Evolutionary conservation across 2,888 invertebrate genomes (phyloP).

Genomic region (Nomada ferruginata): DNA sequence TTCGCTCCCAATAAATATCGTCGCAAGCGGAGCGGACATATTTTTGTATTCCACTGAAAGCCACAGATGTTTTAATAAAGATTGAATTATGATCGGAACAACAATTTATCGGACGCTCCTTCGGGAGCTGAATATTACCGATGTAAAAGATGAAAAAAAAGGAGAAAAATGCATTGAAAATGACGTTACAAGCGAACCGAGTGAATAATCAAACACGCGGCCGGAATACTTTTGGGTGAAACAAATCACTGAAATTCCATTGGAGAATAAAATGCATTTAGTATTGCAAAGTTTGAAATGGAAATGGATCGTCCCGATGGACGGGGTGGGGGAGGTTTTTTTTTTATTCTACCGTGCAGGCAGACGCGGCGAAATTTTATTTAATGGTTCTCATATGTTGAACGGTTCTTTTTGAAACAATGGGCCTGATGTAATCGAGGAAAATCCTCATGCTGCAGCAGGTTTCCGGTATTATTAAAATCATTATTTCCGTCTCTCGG

Average conservation of each 20-base stretch:
- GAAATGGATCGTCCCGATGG: constrained; percentile 62
- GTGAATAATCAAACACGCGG: constrained; percentile 53
- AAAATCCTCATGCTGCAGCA: constrained; percentile 41
- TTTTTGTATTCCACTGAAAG: background rate
- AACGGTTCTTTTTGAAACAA: constrained; percentile 56
- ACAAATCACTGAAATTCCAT: constrained; percentile 55
- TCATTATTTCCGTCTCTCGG: constrained; percentile 68
- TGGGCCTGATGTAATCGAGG: constrained; percentile 53
- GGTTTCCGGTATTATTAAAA: constrained; percentile 68
- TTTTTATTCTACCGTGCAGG: constrained; percentile 18
- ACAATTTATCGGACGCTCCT: constrained; percentile 11
- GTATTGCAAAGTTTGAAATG: constrained; percentile 41
- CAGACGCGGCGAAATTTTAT: constrained; percentile 53
- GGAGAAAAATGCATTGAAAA: constrained; percentile 11
- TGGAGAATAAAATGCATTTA: constrained; percentile 51
- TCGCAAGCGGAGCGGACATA: background rate
- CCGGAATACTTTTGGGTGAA: constrained; percentile 52
- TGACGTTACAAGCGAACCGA: constrained; percentile 36
- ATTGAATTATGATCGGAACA: constrained; percentile 21
- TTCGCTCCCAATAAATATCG: too few species aligned
- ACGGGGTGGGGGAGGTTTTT: constrained; percentile 44
- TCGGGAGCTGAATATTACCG: constrained; percentile 24
- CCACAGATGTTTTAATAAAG: constrained; percentile 5
- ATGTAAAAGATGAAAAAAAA: constrained; percentile 6
- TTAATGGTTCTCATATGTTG: constrained; percentile 59